phyloP scores from a whole-genome alignment of 2,888 invertebrate species.

The Eugnorisma glareosa region DNA sequence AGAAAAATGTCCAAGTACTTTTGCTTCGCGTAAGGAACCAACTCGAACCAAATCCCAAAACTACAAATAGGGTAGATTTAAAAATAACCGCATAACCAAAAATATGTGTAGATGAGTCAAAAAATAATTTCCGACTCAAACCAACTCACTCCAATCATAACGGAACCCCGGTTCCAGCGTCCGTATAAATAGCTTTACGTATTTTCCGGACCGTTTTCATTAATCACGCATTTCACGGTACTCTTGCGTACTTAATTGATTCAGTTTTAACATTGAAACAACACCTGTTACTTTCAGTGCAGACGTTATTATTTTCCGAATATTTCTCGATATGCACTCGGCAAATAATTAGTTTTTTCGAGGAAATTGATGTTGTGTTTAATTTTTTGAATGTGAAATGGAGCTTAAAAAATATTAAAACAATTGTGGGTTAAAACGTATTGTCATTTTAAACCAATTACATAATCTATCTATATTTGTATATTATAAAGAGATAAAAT shows the following conservation, averaged over 20 bases:
- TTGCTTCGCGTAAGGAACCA: neutral
- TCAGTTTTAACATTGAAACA: constrained; percentile 53
- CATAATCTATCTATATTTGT: too few relatives aligned
- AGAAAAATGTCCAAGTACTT: neutral
- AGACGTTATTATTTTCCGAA: constrained; percentile 45
- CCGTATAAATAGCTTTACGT: constrained; percentile 40
- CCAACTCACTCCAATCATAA: constrained; percentile 46
- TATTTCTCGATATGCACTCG: constrained; percentile 22
- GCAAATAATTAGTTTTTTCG: constrained; percentile 35
- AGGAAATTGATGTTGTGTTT: neutral
- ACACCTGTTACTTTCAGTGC: constrained; percentile 60
- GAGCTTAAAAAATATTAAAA: neutral
- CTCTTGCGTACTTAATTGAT: constrained; percentile 53
- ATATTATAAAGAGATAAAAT: too few relatives aligned
- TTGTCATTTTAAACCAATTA: neutral
- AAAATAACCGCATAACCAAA: neutral
- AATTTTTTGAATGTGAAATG: neutral
- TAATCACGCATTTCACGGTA: constrained; percentile 57
- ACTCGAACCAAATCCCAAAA: neutral
- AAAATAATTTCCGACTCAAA: constrained; percentile 30
- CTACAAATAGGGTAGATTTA: neutral
- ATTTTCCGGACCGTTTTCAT: constrained; percentile 55
- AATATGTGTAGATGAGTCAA: neutral
- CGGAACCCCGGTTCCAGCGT: constrained; percentile 45
- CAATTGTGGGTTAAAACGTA: neutral